Evolutionary conservation across 2,888 invertebrate genomes (phyloP), one percentile per base, ranked within the genome.

Genomic region (Idaea dimidiata): DNA sequence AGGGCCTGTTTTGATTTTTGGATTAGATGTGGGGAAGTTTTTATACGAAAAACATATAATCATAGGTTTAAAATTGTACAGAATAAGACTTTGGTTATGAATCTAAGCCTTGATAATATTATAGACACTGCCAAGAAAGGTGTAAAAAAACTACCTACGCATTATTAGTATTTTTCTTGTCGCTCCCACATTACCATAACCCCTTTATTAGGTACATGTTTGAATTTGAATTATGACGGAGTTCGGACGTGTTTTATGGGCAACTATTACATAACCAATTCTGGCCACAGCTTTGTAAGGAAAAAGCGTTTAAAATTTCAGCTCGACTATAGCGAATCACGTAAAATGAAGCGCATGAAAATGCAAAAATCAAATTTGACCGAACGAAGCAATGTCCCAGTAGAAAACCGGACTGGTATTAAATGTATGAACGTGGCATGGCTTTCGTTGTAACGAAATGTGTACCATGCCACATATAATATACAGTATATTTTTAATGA

Each of bases 1-100:
- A 56, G 56, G 7, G 17, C 3, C 3, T 17, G 56, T 8, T 43
- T 43, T 57, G 66, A 66, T 63, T 62, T 43, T 53, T 16, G 32
- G 54, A 61, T 61, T 10, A 58, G 58, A 59, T 43, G 43, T 43
- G 43, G 43, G 43, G 8, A 43, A 43, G 3, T 1, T 24, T 24
- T 43, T 43, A 14, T 43, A 43, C 10, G 43, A 43, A 43, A 43
- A 43, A 14, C n/a, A n/a, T 43, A 43, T 24, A 43, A 43, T 43
- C 43, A 43, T 10, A 43, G 43, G 43, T 43, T 43, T 14, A 43
- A 43, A 43, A 43, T 8, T 43, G 14, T 43, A 43, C 14, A 43
- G 43, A 43, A 43, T 10, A 43, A 43, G 43, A 43, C 43, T 8
- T 43, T 10, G 10, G 43, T 7, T 43, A 43, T 3, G 43, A 43